Evolutionary conservation across 2,888 invertebrate genomes (phyloP).

Genomic region (Argynnis bischoffii): DNA sequence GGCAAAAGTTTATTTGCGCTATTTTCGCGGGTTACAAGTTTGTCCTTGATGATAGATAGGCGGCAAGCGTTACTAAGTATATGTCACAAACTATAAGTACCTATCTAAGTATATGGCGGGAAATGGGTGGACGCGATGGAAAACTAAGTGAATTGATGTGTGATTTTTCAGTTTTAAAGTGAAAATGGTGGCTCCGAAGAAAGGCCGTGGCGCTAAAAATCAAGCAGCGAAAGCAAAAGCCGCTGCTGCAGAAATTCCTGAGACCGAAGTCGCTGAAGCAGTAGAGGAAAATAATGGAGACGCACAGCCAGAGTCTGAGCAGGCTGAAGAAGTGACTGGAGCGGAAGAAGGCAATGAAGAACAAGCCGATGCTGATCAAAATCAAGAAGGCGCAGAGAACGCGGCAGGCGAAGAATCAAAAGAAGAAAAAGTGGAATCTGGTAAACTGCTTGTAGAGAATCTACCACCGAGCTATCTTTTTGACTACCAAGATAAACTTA

Average conservation of each 20-base stretch:
- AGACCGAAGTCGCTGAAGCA: conserved; percentile 41
- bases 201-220: conserved; percentile 73
- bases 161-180: conserved; percentile 37
- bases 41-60: conserved; percentile 69
- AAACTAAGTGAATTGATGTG: conserved; percentile 5
- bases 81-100: conserved; percentile 36
- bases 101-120: conserved; percentile 58
- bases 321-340: conserved; percentile 47
- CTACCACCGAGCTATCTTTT: conserved; percentile 74
- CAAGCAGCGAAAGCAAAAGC: conserved; percentile 68
- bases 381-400: conserved; percentile 54
- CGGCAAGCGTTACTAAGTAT: conserved; percentile 53
- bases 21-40: conserved; percentile 56
- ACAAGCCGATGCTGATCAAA: conserved; percentile 45
- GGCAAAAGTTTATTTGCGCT: conserved; percentile 36
- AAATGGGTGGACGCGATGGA: conserved; percentile 47
- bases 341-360: conserved; percentile 47
- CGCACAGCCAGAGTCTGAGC: conserved; percentile 49
- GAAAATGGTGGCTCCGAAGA: conserved; percentile 75
- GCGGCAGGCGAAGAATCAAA: conserved; percentile 61
- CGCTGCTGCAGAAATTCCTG: conserved; percentile 36
- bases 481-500: conserved; percentile 78
- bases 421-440: conserved; percentile 75
- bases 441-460: conserved; percentile 77
- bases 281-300: conserved; percentile 69